Conservation (phyloP, 2,888 invertebrate species). For the Leptura quadrifasciata region DNA sequence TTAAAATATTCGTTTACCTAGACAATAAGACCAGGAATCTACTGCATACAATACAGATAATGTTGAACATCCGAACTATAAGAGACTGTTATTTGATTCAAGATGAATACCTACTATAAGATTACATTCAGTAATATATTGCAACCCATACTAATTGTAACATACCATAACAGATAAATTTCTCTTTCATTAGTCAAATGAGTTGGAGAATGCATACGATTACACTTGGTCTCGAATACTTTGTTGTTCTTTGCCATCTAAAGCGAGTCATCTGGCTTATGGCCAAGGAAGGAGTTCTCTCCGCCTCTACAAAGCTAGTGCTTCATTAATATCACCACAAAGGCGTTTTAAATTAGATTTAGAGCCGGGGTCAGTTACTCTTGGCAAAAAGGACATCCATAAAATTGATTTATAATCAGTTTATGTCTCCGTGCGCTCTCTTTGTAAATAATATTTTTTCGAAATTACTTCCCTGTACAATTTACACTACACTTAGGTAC, state of each 20-base stretch:
- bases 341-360: slow-evolving; percentile 9
- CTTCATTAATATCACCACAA: slow-evolving; percentile 1
- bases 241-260: background rate
- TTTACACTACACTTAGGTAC: too few relatives aligned
- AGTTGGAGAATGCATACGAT: background rate
- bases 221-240: background rate
- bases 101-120: too few relatives aligned
- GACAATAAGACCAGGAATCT: too few relatives aligned
- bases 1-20: too few relatives aligned
- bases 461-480: background rate
- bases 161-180: background rate
- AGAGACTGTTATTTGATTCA: too few relatives aligned
- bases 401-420: background rate
- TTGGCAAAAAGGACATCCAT: background rate
- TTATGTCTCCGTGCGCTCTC: too few relatives aligned
- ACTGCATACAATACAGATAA: too few relatives aligned
- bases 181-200: background rate
- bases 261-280: slow-evolving; percentile 15
- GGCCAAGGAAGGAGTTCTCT: background rate
- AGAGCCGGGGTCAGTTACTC: slow-evolving; percentile 4
- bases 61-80: too few relatives aligned
- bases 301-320: slow-evolving; percentile 14
- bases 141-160: background rate
- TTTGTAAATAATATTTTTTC: background rate
- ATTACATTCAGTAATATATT: background rate